Evolutionary conservation across 2,888 invertebrate species (phyloP).

Genomic region (Heliconius cydno): DNA sequence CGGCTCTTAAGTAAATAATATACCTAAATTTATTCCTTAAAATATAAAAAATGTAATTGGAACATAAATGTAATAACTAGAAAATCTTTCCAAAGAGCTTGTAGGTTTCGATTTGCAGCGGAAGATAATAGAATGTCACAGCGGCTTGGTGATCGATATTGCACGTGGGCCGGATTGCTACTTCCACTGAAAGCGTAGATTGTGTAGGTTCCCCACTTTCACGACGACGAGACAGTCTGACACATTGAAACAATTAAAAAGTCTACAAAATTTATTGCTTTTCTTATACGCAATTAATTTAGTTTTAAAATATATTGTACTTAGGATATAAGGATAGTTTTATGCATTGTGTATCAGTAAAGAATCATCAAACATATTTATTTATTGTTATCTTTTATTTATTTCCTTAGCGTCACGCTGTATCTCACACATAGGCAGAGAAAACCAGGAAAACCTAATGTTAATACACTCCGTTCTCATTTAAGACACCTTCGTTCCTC

Average conservation of each 20-base stretch:
- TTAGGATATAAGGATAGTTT: not conserved
- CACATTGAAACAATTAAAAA: slow-evolving; percentile 24
- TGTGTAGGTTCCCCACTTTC: slow-evolving; percentile 30
- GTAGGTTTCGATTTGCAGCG: slow-evolving; percentile 27
- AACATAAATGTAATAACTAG: slow-evolving; percentile 14
- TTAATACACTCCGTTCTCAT: too few relatives aligned
- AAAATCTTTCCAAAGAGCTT: slow-evolving; percentile 31
- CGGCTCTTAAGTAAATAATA: not conserved
- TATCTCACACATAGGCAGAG: too few relatives aligned
- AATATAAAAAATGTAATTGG: not conserved
- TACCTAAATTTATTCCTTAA: not conserved
- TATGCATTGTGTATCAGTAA: not conserved
- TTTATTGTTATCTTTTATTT: too few relatives aligned
- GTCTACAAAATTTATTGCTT: not conserved
- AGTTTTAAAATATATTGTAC: not conserved
- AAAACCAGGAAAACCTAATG: too few relatives aligned
- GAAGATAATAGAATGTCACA: slow-evolving; percentile 46
- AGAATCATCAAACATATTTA: too few relatives aligned
- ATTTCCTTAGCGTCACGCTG: too few relatives aligned
- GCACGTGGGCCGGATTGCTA: slow-evolving; percentile 39
- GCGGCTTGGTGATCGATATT: slow-evolving; percentile 45
- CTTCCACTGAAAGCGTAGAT: slow-evolving; percentile 42
- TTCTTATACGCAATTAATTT: not conserved
- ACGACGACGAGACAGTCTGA: slow-evolving; percentile 9
- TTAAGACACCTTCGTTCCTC: too few relatives aligned